Percentiles rank a stretch among this genome's conserved stretches.
These are phyloP conservation scores for Lasioglossum morio DNA, from an alignment of 2,888 invertebrate species.

Conservation along the genomic window DNA sequence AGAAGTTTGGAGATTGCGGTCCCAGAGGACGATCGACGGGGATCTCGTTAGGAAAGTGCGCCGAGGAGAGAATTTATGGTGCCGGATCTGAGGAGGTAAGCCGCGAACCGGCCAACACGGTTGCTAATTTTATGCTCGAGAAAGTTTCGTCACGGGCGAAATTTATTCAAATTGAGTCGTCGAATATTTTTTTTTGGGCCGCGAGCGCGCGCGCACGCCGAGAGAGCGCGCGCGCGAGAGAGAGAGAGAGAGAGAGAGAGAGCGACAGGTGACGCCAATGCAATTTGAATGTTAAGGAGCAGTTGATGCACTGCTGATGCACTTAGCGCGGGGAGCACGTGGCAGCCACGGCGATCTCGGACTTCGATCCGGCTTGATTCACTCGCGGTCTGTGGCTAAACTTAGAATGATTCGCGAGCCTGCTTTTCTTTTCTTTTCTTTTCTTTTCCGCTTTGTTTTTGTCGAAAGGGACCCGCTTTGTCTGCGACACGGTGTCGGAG, in stretches of 20 bases:
- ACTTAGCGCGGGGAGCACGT: slow-evolving; percentile 50
- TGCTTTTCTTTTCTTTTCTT: background rate
- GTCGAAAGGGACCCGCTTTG: background rate
- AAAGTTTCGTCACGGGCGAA: slow-evolving; percentile 47
- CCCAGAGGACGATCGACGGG: slow-evolving; percentile 19
- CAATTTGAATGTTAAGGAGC: slow-evolving; percentile 52
- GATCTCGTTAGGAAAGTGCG: slow-evolving; percentile 38
- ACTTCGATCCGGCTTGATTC: slow-evolving; percentile 46
- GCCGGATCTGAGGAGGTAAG: slow-evolving; percentile 51
- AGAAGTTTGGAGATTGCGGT: background rate
- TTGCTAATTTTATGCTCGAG: slow-evolving; percentile 57
- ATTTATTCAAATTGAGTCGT: slow-evolving; percentile 66
- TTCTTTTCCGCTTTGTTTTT: background rate
- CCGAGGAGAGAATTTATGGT: slow-evolving; percentile 29
- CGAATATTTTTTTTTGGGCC: slow-evolving; percentile 54
- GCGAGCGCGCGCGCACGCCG: too few relatives aligned
- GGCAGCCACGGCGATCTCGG: slow-evolving; percentile 17
- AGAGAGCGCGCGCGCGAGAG: too few relatives aligned
- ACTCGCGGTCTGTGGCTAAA: background rate
- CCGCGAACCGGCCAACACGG: slow-evolving; percentile 31
- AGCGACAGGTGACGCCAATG: slow-evolving; percentile 50
- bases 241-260: background rate
- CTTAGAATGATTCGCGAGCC: background rate
- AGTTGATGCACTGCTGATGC: slow-evolving; percentile 31
- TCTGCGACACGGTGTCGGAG: background rate